A percentile compares a stretch with the other conserved stretches of the same genome.
These are phyloP conservation scores for Erebia epiphron DNA, from an alignment of 2,888 invertebrate species.

Conservation along the genomic window DNA sequence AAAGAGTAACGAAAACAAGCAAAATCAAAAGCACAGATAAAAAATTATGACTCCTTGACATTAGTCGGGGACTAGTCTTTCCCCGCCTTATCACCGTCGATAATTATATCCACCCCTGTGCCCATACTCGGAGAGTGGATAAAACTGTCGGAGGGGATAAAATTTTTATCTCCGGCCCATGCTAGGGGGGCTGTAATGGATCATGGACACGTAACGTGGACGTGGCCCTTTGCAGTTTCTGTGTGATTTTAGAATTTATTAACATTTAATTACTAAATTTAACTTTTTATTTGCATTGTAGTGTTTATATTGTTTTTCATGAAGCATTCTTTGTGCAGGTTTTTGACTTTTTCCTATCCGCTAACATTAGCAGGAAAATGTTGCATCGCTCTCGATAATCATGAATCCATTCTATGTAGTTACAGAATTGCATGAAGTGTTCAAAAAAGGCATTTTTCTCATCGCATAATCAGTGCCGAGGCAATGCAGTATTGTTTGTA, in stretches of 20 bases:
- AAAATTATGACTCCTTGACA: too few relatives aligned
- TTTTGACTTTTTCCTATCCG: constrained; percentile 79
- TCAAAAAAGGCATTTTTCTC: constrained; percentile 62
- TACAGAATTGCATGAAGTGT: constrained; percentile 70
- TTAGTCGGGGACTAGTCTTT: too few relatives aligned
- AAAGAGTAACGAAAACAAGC: too few relatives aligned
- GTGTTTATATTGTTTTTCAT: constrained; percentile 73
- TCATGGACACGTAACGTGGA: constrained; percentile 30
- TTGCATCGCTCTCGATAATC: constrained; percentile 76
- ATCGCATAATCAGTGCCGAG: constrained; percentile 63
- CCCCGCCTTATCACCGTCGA: too few relatives aligned
- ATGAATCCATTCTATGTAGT: constrained; percentile 57
- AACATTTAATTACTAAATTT: constrained; percentile 70
- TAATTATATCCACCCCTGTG: too few relatives aligned
- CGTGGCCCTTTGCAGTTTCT: constrained; percentile 59
- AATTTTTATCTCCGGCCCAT: too few relatives aligned
- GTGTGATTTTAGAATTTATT: constrained; percentile 63
- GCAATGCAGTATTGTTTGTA: constrained; percentile 50
- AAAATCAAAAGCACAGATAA: too few relatives aligned
- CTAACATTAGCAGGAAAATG: constrained; percentile 83
- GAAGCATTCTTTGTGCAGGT: constrained; percentile 82
- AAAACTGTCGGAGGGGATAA: too few relatives aligned
- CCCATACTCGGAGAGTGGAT: too few relatives aligned
- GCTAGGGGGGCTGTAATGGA: constrained; percentile 27
- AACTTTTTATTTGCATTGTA: constrained; percentile 77